A percentile compares a stretch with the other conserved stretches of the same genome.
phyloP scores from a whole-genome alignment of 2,113 vertebrate species.

The Sphaerodactylus townsendi region DNA sequence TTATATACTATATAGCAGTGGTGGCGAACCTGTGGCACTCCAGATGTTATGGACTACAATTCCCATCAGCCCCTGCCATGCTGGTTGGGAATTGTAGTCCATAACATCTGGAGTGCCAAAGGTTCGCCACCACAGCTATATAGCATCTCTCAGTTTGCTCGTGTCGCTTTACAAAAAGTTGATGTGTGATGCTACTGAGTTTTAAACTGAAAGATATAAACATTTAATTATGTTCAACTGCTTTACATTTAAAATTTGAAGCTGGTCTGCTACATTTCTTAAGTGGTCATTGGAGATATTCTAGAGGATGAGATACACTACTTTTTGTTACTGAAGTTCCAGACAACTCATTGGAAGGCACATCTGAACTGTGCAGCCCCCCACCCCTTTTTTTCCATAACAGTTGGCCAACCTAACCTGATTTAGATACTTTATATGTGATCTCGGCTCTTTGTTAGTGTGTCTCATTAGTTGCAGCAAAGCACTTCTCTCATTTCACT shows the following conservation, averaged over 20 bases:
- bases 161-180: neutral
- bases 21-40: no score
- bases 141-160: neutral
- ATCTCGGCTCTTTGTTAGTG: neutral
- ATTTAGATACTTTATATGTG: neutral
- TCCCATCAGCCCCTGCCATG: no score
- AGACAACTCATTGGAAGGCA: neutral
- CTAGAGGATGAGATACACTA: neutral
- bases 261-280: constrained; percentile 1
- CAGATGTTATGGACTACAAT: no score
- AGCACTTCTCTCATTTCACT: neutral
- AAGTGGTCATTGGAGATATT: neutral
- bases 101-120: no score
- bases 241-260: neutral
- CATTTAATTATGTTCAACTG: neutral
- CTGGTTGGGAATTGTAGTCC: no score
- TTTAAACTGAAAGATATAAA: neutral
- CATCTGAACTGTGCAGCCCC: neutral
- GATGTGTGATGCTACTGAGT: neutral
- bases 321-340: constrained; percentile 6
- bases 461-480: neutral
- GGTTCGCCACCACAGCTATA: no score
- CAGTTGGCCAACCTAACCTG: neutral
- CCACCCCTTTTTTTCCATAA: neutral
- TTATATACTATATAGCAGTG: neutral